Percentiles rank a stretch among this genome's conserved stretches.
phyloP scores from a whole-genome alignment of 2,113 vertebrate species.

The Colistium nudipinnis region DNA sequence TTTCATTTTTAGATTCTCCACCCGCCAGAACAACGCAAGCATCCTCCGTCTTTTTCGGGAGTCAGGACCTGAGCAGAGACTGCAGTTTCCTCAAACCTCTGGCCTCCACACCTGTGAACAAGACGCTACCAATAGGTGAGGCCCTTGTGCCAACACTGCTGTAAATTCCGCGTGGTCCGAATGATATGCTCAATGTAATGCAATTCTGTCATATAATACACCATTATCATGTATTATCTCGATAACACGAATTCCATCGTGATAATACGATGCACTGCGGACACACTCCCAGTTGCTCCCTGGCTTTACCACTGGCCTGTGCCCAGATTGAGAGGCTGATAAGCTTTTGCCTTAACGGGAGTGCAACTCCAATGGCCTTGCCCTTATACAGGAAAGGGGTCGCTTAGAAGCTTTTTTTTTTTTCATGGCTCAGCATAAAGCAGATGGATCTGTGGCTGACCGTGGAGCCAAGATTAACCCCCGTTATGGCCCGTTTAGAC shows the following conservation, averaged over 20 bases:
- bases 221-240: no score
- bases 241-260: no score
- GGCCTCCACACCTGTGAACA: constrained; percentile 86
- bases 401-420: constrained; percentile 54
- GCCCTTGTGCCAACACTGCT: neutral
- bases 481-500: constrained; percentile 20
- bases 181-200: neutral
- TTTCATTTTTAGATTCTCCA: constrained; percentile 84
- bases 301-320: neutral
- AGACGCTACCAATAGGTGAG: constrained; percentile 90
- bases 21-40: constrained; percentile 83
- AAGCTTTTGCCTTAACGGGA: neutral
- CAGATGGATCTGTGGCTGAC: constrained; percentile 47
- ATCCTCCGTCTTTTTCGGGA: constrained; percentile 87
- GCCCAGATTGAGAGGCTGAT: neutral
- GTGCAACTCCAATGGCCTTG: constrained; percentile 13
- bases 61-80: constrained; percentile 86
- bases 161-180: neutral
- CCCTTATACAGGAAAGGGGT: constrained; percentile 23
- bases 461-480: constrained; percentile 64
- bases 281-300: neutral
- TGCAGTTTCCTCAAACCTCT: constrained; percentile 90
- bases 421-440: constrained; percentile 21
- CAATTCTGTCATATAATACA: neutral
- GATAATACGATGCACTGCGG: no score